phyloP scores from a whole-genome alignment of 2,113 vertebrate species.

The Lycaon pictus region DNA sequence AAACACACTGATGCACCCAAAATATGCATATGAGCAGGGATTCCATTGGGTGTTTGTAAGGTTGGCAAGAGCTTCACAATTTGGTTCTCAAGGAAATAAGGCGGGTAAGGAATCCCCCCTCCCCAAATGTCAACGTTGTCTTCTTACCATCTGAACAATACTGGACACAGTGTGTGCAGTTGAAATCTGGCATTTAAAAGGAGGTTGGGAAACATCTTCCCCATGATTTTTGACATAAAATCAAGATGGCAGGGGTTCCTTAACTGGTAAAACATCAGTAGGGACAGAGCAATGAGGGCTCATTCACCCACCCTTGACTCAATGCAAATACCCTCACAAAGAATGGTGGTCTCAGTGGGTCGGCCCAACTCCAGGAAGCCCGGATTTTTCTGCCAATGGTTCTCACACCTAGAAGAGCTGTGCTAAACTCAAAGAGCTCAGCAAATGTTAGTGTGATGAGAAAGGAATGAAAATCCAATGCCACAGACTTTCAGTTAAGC shows the following conservation, averaged over 20 bases:
- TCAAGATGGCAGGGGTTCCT: slow-evolving; percentile 26
- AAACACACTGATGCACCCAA: slow-evolving; percentile 77
- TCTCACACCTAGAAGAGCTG: background rate
- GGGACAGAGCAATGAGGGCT: background rate
- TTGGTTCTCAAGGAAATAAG: slow-evolving; percentile 75
- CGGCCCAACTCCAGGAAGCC: background rate
- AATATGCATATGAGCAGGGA: slow-evolving; percentile 74
- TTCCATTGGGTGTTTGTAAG: slow-evolving; percentile 57
- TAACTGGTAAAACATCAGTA: background rate
- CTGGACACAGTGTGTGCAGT: background rate
- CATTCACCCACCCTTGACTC: background rate
- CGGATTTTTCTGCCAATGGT: background rate
- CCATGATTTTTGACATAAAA: background rate
- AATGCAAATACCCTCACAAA: background rate
- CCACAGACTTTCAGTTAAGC: background rate
- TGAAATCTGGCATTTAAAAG: slow-evolving; percentile 53
- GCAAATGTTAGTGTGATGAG: slow-evolving; percentile 9
- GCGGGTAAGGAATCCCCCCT: slow-evolving; percentile 74
- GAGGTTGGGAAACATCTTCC: slow-evolving; percentile 29
- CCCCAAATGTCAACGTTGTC: slow-evolving; percentile 60
- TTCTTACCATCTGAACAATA: slow-evolving; percentile 54
- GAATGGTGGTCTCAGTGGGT: background rate
- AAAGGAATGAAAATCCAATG: background rate
- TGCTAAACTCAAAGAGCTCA: background rate
- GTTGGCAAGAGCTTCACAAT: slow-evolving; percentile 62